These are phyloP conservation scores for Muschampia plurimacula DNA, from an alignment of 2,888 invertebrate genomes.

Conservation along the genomic window DNA sequence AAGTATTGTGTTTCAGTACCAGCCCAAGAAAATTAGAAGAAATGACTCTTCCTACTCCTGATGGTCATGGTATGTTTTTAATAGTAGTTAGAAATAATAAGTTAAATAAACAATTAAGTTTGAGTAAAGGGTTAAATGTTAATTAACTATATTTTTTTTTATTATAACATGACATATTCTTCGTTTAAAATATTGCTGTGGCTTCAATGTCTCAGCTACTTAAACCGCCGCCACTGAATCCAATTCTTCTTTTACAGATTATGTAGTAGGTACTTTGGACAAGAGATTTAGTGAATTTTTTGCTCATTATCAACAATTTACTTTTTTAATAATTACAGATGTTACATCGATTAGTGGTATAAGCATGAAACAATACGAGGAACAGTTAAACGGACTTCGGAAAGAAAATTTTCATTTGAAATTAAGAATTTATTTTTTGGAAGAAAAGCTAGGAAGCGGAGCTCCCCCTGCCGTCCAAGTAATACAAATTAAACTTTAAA, in stretches of 20 bases:
- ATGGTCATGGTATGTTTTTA: slow-evolving; percentile 72
- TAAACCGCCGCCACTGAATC: too few relatives aligned
- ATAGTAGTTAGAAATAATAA: too few relatives aligned
- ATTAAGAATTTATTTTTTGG: slow-evolving; percentile 95
- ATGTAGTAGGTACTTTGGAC: too few relatives aligned
- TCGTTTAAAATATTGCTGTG: too few relatives aligned
- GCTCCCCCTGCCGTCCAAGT: slow-evolving; percentile 88
- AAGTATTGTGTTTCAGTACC: slow-evolving; percentile 82
- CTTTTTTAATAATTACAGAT: slow-evolving; percentile 54
- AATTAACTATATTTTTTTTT: too few relatives aligned
- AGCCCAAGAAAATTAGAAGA: slow-evolving; percentile 90
- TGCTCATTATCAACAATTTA: background rate
- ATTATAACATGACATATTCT: too few relatives aligned
- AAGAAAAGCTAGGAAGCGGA: slow-evolving; percentile 91
- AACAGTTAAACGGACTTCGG: slow-evolving; percentile 91
- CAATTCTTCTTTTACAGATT: too few relatives aligned
- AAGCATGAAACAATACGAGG: slow-evolving; percentile 96
- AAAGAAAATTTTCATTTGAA: slow-evolving; percentile 98
- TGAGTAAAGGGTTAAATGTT: too few relatives aligned
- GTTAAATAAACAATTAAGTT: background rate
- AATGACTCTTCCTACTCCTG: slow-evolving; percentile 84
- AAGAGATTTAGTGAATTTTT: too few relatives aligned
- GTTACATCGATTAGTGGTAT: slow-evolving; percentile 85
- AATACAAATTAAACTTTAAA: slow-evolving; percentile 47
- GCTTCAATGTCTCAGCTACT: too few relatives aligned